Evolutionary conservation across 2,888 invertebrate species (phyloP), one percentile per base, ranked within the genome.

Genomic region (Scelioninae gen. 1): DNA sequence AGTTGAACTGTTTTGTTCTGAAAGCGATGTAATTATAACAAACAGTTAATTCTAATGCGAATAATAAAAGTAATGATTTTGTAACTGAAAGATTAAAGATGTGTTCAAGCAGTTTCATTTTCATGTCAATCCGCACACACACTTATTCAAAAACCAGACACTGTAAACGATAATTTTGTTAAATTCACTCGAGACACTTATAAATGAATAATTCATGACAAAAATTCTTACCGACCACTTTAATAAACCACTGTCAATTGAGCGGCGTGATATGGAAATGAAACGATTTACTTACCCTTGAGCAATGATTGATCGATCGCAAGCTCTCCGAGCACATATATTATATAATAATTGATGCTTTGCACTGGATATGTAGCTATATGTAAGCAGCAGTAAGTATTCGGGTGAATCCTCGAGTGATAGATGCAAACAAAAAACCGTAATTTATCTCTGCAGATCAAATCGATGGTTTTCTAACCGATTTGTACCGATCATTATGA

Each of bases 341-440:
- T 83, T 55, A 74, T 71, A 58, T 69, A 83, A 53, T 75, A 71
- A 83, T 79, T 79, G 38, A 79, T 53, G 83, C 78, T 83, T 83
- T 47, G 75, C 75, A 79, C 66, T 78, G 74, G 78, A 83, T 62
- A 66, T 69, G 62, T 75, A 77, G 74, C 60, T 75, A 49, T 45
- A 68, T 55, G 63, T 78, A 78, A 71, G 71, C 74, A 69, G 80
- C 79, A 82, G 84, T 84, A 81, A 84, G 84, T 84, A 83, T 74
- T 65, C 63, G 77, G 65, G 56, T 53, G 47, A 76, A 71, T 62
- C 83, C 82, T 84, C 80, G 82, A 82, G 80, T 84, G 74, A 84
- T 71, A 60, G 63, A 58, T 66, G 51, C 16, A 38, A 65, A 55
- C 69, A 29, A n/a, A n/a, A 23, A 23, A 23, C 23, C 23, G 45